Evolutionary conservation across 2,888 invertebrate genomes (phyloP).

Genomic region (Mythimna pallens): DNA sequence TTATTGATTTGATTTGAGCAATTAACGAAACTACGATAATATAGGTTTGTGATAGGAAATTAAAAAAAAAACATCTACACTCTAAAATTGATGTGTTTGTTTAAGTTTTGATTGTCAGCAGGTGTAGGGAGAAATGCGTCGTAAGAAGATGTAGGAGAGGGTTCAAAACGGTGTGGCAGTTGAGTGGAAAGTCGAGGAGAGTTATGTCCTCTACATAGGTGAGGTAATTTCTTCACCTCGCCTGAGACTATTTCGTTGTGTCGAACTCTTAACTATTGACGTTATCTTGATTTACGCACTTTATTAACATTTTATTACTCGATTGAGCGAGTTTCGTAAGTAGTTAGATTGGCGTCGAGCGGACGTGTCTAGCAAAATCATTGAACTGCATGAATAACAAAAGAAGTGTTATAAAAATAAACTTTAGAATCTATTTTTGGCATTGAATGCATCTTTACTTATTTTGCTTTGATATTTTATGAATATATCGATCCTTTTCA

Average conservation of each 20-base stretch:
- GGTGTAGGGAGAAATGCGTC: conserved; percentile 30
- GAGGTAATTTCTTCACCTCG: conserved; percentile 82
- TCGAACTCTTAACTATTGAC: conserved; percentile 86
- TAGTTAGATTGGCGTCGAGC: conserved; percentile 63
- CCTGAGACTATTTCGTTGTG: conserved; percentile 82
- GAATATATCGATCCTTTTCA: not conserved
- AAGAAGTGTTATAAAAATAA: conserved; percentile 29
- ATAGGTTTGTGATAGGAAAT: conserved; percentile 54
- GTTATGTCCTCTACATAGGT: conserved; percentile 79
- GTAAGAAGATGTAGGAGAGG: conserved; percentile 36
- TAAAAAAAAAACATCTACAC: conserved; percentile 43
- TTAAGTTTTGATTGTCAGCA: conserved; percentile 45
- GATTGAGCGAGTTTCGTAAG: conserved; percentile 79
- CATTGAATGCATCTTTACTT: not conserved
- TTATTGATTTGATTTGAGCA: conserved; percentile 65
- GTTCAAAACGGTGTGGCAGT: conserved; percentile 60
- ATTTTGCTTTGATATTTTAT: not conserved
- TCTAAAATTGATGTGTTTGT: conserved; percentile 61
- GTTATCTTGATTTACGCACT: conserved; percentile 89
- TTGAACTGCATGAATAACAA: conserved; percentile 44
- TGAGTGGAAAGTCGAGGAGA: conserved; percentile 71
- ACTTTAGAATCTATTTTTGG: conserved; percentile 9
- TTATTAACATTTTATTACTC: conserved; percentile 89
- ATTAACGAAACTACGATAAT: conserved; percentile 63
- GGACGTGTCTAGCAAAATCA: conserved; percentile 57